Base-by-base conservation (phyloP, 2,888 invertebrate species). In the Galeopsomyia nigrocyanea region DNA sequence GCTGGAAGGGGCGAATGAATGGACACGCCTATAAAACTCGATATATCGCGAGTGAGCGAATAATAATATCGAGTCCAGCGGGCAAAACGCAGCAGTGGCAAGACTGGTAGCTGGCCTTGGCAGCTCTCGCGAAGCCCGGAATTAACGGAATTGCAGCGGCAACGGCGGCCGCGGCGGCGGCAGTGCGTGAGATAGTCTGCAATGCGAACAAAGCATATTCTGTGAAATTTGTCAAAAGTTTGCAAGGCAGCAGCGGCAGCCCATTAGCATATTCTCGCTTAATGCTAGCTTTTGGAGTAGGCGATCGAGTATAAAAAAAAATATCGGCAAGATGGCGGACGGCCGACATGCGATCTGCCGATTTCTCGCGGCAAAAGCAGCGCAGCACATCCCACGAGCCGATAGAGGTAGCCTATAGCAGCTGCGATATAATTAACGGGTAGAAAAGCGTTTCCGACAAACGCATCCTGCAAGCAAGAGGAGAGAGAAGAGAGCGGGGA, bases 281-380 rank as follows among this genome's bases (percentile, higher is more conserved):
- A 39, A 39, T 39, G 39, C 39, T 13, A 39, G 39, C 39, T 39
- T 39, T 39, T 39, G 10, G 39, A 39, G n/a, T n/a, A n/a, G 39
- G 39, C 39, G 26, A 26, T 26, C 3, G 26, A 26, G 75, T 65
- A 75, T 80, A 77, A 79, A 80, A 76, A 77, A 82, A 83, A 81
- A 83, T 81, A 81, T 81, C 82, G 77, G 77, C 83, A 86, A 85
- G 84, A 85, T 85, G 86, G 86, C 84, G 85, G 84, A 82, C 80
- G 82, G 79, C 81, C 83, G 84, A 84, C 86, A 85, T 84, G 86
- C 86, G 85, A 85, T 85, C 84, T 39, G 13, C 62, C 84, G 85
- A 85, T 85, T 84, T 84, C 81, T 78, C 80, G 46, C 68, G 13
- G 47, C n/a, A n/a, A 16, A 13, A 26, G 57, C 63, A 22, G 7